phyloP scores from a whole-genome alignment of 2,113 vertebrate genomes.

The Spea bombifrons region DNA sequence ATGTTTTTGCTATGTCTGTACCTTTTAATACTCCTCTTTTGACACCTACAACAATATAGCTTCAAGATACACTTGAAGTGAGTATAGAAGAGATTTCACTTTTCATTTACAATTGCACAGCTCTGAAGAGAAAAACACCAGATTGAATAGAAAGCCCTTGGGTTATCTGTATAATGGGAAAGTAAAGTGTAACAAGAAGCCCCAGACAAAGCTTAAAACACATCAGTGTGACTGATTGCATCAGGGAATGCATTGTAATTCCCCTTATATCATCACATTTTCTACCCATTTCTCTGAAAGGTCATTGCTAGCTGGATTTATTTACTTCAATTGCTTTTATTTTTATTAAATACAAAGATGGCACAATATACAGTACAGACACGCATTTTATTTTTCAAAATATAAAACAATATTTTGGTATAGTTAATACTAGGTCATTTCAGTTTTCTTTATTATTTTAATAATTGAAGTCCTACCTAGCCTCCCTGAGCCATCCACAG shows the following conservation, averaged over 20 bases:
- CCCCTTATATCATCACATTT: constrained; percentile 41
- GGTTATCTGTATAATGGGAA: constrained; percentile 48
- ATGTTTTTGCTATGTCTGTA: neutral
- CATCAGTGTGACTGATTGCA: constrained; percentile 63
- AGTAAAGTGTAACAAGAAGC: constrained; percentile 58
- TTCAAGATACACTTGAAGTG: constrained; percentile 60
- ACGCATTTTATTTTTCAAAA: neutral
- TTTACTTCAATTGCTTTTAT: constrained; percentile 18
- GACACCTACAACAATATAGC: constrained; percentile 43
- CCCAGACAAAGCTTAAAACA: constrained; percentile 59
- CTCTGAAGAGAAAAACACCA: constrained; percentile 53
- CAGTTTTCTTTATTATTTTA: no score
- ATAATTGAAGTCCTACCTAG: no score
- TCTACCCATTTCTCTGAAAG: constrained; percentile 49
- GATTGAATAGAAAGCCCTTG: constrained; percentile 54
- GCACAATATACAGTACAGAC: neutral
- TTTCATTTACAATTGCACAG: constrained; percentile 52
- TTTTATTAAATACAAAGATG: neutral
- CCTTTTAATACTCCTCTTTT: constrained; percentile 13
- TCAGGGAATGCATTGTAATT: constrained; percentile 53
- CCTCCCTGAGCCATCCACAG: no score
- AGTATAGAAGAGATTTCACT: constrained; percentile 51
- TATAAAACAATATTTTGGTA: neutral
- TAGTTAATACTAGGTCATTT: no score
- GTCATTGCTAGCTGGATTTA: constrained; percentile 16